A percentile compares a stretch with the other conserved stretches of the same genome.
Conservation (phyloP, 2,113 vertebrate species). For the Lamprologus lemairii region DNA sequence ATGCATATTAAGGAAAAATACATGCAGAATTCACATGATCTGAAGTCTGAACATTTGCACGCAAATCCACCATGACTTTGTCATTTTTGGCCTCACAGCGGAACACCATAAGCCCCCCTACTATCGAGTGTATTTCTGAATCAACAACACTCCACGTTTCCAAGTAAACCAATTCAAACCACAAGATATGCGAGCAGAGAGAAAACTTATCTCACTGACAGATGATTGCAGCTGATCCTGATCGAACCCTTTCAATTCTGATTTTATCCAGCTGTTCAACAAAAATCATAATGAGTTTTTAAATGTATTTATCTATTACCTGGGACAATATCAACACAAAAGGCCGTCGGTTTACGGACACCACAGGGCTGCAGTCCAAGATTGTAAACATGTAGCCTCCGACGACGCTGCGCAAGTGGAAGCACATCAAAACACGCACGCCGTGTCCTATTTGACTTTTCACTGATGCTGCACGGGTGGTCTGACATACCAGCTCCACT, state of each 20-base stretch:
- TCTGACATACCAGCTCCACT: neutral
- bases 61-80: neutral
- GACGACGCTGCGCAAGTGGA: constrained; percentile 22
- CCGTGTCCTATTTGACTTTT: constrained; percentile 35
- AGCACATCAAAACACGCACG: neutral
- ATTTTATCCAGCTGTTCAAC: neutral
- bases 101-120: neutral
- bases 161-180: neutral
- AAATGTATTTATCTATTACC: neutral
- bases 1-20: neutral
- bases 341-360: constrained; percentile 23
- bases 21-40: neutral
- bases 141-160: neutral
- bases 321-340: neutral
- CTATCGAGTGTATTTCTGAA: neutral
- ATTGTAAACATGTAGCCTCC: neutral
- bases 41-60: neutral
- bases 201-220: neutral
- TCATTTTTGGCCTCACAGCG: neutral
- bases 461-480: neutral
- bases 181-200: neutral
- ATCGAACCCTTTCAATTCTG: neutral
- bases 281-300: neutral
- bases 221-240: neutral
- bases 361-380: neutral